Evolutionary conservation across 1,140 invertebrate species (phyloP).

Genomic region (Augochlora pura): DNA sequence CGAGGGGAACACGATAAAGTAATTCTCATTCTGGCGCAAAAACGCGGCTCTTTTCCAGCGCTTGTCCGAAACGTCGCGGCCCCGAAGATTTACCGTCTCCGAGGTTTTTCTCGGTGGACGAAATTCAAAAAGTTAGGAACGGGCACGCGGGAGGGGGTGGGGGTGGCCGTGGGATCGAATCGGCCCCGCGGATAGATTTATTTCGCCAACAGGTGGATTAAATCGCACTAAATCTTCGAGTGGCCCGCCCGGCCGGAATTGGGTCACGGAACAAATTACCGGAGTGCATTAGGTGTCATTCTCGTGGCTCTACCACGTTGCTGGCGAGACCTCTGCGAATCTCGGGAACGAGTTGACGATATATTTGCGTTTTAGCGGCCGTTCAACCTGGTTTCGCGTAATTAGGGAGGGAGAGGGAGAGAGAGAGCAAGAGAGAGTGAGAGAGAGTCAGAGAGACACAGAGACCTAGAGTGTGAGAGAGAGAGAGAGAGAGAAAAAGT

Average conservation of each 20-base stretch:
- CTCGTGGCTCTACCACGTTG: conserved; percentile 8
- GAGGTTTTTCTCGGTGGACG: neutral
- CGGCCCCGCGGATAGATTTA: conserved; percentile 48
- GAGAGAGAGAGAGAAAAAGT: too few relatives aligned
- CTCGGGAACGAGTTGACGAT: neutral
- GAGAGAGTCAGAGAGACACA: too few relatives aligned
- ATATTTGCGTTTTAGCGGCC: too few relatives aligned
- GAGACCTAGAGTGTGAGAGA: too few relatives aligned
- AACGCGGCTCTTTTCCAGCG: neutral
- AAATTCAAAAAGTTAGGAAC: conserved; percentile 36
- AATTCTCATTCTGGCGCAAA: conserved; percentile 18
- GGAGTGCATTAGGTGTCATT: conserved; percentile 23
- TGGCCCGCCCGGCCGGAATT: conserved; percentile 29
- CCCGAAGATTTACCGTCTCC: conserved; percentile 24
- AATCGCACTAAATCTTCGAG: conserved; percentile 46
- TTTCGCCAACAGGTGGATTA: conserved; percentile 61
- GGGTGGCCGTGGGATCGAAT: conserved; percentile 47
- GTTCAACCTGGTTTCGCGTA: too few relatives aligned
- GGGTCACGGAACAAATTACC: conserved; percentile 41
- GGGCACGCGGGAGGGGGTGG: neutral
- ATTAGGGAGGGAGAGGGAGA: too few relatives aligned
- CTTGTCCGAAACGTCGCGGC: conserved; percentile 17
- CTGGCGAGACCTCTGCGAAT: too few relatives aligned
- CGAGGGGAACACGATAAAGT: conserved; percentile 21
- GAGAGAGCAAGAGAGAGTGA: too few relatives aligned